Conservation (phyloP, 2,113 vertebrate species). For the Petromus typicus region DNA sequence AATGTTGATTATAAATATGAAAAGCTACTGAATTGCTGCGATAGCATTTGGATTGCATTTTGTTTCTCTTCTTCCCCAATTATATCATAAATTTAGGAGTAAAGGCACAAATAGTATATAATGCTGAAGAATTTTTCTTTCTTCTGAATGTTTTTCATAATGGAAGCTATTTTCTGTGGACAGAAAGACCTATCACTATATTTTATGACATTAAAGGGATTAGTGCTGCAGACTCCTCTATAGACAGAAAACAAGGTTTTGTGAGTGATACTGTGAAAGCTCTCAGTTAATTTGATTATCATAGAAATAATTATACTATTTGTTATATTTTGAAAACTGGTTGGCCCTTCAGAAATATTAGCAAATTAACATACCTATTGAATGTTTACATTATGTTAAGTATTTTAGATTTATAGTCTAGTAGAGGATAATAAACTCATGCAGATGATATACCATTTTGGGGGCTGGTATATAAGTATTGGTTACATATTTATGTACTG, state of each 20-base stretch:
- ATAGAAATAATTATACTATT: slow-evolving; percentile 30
- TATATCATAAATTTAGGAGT: not conserved
- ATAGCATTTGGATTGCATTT: slow-evolving; percentile 31
- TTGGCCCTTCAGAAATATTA: slow-evolving; percentile 55
- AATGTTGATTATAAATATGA: slow-evolving; percentile 59
- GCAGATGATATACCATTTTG: not conserved
- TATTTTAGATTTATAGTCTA: slow-evolving; percentile 19
- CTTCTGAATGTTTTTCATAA: not conserved
- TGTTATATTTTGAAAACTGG: slow-evolving; percentile 58
- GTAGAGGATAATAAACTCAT: not conserved
- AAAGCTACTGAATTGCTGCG: slow-evolving; percentile 51
- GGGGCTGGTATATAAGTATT: not conserved
- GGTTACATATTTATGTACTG: not conserved
- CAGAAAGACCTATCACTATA: not conserved
- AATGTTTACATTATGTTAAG: not conserved
- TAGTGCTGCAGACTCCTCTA: slow-evolving; percentile 14
- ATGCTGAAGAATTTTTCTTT: slow-evolving; percentile 31
- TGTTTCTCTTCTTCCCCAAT: not conserved
- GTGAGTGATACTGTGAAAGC: not conserved
- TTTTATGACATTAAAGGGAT: slow-evolving; percentile 37
- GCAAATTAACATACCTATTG: slow-evolving; percentile 41
- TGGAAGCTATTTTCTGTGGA: slow-evolving; percentile 48
- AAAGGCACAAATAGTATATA: not conserved
- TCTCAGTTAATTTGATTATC: slow-evolving; percentile 46
- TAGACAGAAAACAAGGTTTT: slow-evolving; percentile 34